These are phyloP conservation scores for Athetis lepigone DNA, from an alignment of 2,888 invertebrate genomes.

Conservation along the genomic window DNA sequence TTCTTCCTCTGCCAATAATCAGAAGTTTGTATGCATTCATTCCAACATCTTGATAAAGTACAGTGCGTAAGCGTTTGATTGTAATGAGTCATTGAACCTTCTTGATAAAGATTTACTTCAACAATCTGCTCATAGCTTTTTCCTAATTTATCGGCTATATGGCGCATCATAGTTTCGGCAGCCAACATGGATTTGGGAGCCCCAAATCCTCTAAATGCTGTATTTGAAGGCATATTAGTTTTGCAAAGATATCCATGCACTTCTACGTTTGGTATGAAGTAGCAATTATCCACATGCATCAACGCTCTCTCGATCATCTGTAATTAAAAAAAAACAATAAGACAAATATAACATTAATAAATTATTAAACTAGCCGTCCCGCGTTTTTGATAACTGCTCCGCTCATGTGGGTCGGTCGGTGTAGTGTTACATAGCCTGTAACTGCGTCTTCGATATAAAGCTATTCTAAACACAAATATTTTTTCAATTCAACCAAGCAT, in stretches of 20 bases:
- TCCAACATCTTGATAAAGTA: constrained; percentile 94
- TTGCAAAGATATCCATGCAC: constrained; percentile 94
- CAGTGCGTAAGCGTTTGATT: constrained; percentile 94
- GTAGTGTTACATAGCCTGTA: too few species aligned
- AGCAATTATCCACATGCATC: constrained; percentile 95
- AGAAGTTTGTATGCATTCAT: constrained; percentile 93
- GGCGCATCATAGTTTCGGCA: constrained; percentile 94
- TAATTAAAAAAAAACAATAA: constrained; percentile 48
- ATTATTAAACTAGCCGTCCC: too few species aligned
- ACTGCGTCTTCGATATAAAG: too few species aligned
- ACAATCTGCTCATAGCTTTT: constrained; percentile 92
- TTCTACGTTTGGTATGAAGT: constrained; percentile 93
- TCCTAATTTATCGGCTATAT: constrained; percentile 93
- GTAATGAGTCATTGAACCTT: constrained; percentile 95
- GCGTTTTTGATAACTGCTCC: too few species aligned
- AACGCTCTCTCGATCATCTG: constrained; percentile 95
- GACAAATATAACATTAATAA: too few species aligned
- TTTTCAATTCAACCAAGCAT: too few species aligned
- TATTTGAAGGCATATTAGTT: constrained; percentile 97
- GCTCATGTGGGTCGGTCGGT: too few species aligned
- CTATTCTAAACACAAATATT: too few species aligned
- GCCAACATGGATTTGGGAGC: constrained; percentile 97
- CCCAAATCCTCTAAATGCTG: constrained; percentile 98
- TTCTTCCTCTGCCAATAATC: constrained; percentile 91
- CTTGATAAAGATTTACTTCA: constrained; percentile 94